Evolutionary conservation across 2,888 invertebrate species (phyloP).

Genomic region (Drosophila putrida): DNA sequence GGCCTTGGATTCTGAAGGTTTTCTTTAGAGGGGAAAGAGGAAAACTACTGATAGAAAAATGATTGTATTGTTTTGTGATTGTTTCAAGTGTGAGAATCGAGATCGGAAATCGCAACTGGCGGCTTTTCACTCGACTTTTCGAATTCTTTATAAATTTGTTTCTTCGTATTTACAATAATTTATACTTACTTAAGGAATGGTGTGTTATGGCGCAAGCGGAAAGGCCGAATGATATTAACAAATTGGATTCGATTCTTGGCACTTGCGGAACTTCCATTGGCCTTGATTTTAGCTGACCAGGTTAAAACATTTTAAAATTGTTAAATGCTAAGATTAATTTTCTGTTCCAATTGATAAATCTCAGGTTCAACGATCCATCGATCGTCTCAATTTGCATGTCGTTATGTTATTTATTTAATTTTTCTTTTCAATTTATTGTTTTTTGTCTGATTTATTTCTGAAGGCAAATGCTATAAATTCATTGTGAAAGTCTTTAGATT

Average conservation of each 20-base stretch:
- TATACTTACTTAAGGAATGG: slow-evolving; percentile 15
- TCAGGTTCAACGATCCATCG: slow-evolving; percentile 33
- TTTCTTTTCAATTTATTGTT: slow-evolving; percentile 37
- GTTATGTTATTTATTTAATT: slow-evolving; percentile 38
- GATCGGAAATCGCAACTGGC: slow-evolving; percentile 26
- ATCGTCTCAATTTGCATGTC: slow-evolving; percentile 42
- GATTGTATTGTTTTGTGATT: slow-evolving; percentile 9
- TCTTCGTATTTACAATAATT: slow-evolving; percentile 43
- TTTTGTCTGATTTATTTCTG: slow-evolving; percentile 18
- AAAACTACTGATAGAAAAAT: slow-evolving; percentile 12
- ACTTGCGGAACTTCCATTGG: slow-evolving; percentile 17
- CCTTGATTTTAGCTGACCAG: slow-evolving; percentile 18
- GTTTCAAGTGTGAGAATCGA: slow-evolving; percentile 21
- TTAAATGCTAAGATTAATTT: slow-evolving; percentile 10
- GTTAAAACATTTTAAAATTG: slow-evolving; percentile 13
- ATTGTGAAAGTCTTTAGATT: slow-evolving; percentile 40
- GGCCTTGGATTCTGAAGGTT: not conserved
- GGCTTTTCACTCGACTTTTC: slow-evolving; percentile 4
- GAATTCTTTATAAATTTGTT: slow-evolving; percentile 12
- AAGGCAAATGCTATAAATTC: slow-evolving; percentile 31
- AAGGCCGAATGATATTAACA: slow-evolving; percentile 27
- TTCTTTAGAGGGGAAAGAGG: not conserved
- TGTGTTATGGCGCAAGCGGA: slow-evolving; percentile 29
- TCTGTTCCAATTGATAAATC: slow-evolving; percentile 37
- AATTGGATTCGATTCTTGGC: slow-evolving; percentile 34